These are phyloP conservation scores for Drosophila rellima DNA, from an alignment of 2,888 invertebrate species.

Conservation along the genomic window DNA sequence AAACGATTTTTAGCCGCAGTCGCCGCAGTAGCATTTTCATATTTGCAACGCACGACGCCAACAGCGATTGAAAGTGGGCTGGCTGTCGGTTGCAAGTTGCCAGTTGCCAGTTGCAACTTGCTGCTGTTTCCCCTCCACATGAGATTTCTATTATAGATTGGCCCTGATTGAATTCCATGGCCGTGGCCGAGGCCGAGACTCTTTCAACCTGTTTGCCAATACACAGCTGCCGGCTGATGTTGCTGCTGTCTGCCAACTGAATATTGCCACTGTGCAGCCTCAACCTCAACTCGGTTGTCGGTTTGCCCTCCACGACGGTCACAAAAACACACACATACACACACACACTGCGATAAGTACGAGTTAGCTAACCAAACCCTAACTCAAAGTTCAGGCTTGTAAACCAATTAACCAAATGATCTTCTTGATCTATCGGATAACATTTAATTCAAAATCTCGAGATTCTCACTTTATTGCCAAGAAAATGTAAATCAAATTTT, in stretches of 20 bases:
- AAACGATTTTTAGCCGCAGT: conserved; percentile 74
- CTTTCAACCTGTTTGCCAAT: conserved; percentile 62
- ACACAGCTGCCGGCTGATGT: conserved; percentile 29
- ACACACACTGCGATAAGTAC: conserved; percentile 21
- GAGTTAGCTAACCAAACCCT: conserved; percentile 3
- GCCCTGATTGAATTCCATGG: conserved; percentile 81
- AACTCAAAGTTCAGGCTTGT: conserved; percentile 24
- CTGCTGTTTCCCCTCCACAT: conserved; percentile 67
- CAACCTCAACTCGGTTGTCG: conserved; percentile 6
- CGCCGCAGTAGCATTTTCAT: conserved; percentile 76
- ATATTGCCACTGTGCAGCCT: conserved; percentile 56
- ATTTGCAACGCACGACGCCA: conserved; percentile 78
- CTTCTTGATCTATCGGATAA: conserved; percentile 1
- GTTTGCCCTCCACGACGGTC: conserved; percentile 28
- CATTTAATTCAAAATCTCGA: background rate
- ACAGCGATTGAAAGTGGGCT: conserved; percentile 78
- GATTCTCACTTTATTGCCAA: no score
- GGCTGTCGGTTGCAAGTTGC: conserved; percentile 62
- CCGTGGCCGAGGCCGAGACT: conserved; percentile 47
- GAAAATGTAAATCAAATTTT: no score
- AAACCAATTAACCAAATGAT: conserved; percentile 22
- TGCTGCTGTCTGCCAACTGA: conserved; percentile 33
- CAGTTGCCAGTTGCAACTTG: conserved; percentile 43
- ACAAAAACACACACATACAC: conserved; percentile 31
- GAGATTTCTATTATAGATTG: conserved; percentile 83